phyloP scores from a whole-genome alignment of 53 echinoderm and acorn worm genomes.

The Holothuria scabra region DNA sequence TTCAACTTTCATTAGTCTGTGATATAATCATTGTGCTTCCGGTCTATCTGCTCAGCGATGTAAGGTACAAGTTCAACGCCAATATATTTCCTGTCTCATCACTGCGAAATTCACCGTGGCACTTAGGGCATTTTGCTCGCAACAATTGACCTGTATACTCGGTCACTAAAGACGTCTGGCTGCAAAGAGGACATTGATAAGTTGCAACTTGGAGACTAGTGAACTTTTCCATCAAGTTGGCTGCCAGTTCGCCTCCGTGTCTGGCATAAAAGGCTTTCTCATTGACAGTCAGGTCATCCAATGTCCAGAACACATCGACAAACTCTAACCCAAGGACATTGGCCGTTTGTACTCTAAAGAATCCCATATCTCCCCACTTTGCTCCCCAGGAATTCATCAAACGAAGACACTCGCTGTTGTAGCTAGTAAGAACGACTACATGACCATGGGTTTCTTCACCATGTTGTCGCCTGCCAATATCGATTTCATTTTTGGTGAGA shows the following conservation, averaged over 20 bases:
- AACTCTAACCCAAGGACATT: background rate
- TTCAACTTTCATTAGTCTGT: too few species aligned
- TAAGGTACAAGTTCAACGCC: background rate
- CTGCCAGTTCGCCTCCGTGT: background rate
- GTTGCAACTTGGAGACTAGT: background rate
- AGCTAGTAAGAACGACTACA: background rate
- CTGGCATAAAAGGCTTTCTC: background rate
- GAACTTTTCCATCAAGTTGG: background rate
- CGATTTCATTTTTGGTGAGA: background rate
- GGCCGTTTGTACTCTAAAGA: conserved; percentile 36
- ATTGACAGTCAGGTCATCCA: background rate
- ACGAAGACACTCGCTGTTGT: conserved; percentile 23
- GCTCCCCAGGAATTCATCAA: conserved; percentile 53
- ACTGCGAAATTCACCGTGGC: background rate
- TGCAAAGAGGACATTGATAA: background rate
- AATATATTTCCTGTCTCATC: background rate
- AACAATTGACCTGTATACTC: background rate
- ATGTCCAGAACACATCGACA: background rate
- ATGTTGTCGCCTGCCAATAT: background rate
- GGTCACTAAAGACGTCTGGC: background rate
- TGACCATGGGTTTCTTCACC: background rate
- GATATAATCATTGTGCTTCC: too few species aligned
- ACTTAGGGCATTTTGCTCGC: background rate
- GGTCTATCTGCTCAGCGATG: background rate
- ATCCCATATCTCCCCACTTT: conserved; percentile 40